Evolutionary conservation across 2,888 invertebrate genomes (phyloP), one percentile per base, ranked within the genome.

Genomic region (Torymus auratus): DNA sequence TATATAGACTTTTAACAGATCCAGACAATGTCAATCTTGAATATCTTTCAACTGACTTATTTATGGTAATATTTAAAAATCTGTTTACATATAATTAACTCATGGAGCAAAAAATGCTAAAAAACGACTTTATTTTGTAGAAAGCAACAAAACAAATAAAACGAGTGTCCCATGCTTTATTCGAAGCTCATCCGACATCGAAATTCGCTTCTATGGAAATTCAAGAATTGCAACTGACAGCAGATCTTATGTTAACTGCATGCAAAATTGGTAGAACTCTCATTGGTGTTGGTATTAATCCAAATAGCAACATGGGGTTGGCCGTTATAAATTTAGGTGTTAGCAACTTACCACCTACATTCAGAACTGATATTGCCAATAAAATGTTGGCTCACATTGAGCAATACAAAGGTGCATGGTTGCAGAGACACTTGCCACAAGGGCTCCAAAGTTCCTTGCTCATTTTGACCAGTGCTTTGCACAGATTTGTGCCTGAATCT

Each of bases 361-460:
- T 93, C 56, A 91, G 93, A 82, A 94, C 94, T n/a, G 94, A 94
- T 85, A 91, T 94, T 83, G 94, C 94, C 17, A 94, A 94, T 88
- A 93, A 93, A 86, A 90, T 93, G 86, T 87, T 93, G 67, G 92
- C 92, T 76, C 89, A 93, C 78, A 91, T 92, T 79, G 93, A 93
- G 83, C 92, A 92, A 79, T 93, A 93, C 85, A 92, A 92, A 84
- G 91, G 92, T 60, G 91, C 92, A 15, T 93, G 93, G 93, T 86
- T 92, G 53, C 91, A 92, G 81, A 89, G 92, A 73, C 92, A 93
- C 84, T 89, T 92, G 81, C 92, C 92, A 1, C 91, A 92, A 82
- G 93, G 93, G 41, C 90, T 93, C 41, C 92, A 92, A 85, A 91
- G 91, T 78, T 92, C 92, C 10, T 86, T 92, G 56, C 88, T 92